Evolutionary conservation across 35 echinoderm and acorn worm species (phyloP).

Genomic region (Eucidaris tribuloides): DNA sequence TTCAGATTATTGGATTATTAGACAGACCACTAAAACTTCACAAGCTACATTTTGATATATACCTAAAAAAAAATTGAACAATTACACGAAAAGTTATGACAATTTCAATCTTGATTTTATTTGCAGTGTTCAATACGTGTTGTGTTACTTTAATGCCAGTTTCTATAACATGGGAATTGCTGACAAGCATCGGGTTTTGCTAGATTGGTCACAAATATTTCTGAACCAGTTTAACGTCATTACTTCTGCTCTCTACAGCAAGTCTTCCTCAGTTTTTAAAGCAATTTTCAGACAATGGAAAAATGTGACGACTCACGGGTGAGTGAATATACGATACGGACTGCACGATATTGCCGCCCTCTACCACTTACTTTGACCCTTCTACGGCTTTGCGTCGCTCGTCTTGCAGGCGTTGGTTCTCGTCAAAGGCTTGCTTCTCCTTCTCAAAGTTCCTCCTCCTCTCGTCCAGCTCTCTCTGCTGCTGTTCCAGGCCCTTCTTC

Average conservation of each 20-base stretch:
- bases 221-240: not conserved
- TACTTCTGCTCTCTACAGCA: not conserved
- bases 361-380: constrained; percentile 61
- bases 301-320: not conserved
- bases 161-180: too few species aligned
- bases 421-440: constrained; percentile 85
- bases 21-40: too few species aligned
- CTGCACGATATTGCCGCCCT: not conserved
- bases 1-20: too few species aligned
- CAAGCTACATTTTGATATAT: too few species aligned
- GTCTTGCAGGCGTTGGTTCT: constrained; percentile 43
- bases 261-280: not conserved
- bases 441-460: constrained; percentile 90
- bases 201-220: not conserved
- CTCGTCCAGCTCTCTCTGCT: constrained; percentile 86
- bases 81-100: too few species aligned
- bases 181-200: too few species aligned
- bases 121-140: too few species aligned
- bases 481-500: constrained; percentile 97
- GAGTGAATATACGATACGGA: not conserved
- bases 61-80: too few species aligned
- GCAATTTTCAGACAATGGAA: not conserved
- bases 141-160: too few species aligned
- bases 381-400: constrained; percentile 51
- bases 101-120: too few species aligned